Conservation (phyloP, 1,140 invertebrate genomes). For the Musca domestica region DNA sequence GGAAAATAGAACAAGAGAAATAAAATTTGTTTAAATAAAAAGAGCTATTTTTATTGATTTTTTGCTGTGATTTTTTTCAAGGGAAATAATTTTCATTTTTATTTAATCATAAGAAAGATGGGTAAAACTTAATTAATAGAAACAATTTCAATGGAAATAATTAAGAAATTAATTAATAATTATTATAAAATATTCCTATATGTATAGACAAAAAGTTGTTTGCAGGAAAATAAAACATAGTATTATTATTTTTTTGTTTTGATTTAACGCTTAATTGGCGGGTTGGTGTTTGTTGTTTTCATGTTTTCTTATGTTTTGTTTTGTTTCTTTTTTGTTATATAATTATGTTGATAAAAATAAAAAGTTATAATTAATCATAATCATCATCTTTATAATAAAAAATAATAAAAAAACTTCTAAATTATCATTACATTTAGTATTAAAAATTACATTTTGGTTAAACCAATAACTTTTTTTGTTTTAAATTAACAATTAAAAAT, state of each 20-base stretch:
- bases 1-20: too few species aligned
- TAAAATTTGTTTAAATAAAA: too few species aligned
- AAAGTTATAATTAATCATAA: not conserved
- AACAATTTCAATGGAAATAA: too few species aligned
- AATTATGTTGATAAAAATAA: not conserved
- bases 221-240: constrained; percentile 3
- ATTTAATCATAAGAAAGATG: too few species aligned
- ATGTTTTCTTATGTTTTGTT: not conserved
- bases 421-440: constrained; percentile 12
- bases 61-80: too few species aligned
- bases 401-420: constrained; percentile 16
- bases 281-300: constrained; percentile 15
- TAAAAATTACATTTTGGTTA: constrained; percentile 22
- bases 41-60: too few species aligned
- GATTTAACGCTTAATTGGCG: constrained; percentile 20
- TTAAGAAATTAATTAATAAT: too few species aligned
- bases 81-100: too few species aligned
- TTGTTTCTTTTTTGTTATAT: not conserved
- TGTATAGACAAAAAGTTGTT: too few species aligned
- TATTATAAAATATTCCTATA: too few species aligned
- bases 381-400: not conserved
- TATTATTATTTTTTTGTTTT: constrained; percentile 10
- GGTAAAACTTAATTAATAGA: too few species aligned
- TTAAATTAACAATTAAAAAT: constrained; percentile 10
- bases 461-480: constrained; percentile 12